These are phyloP conservation scores for Hyles vespertilio DNA, from an alignment of 1,140 invertebrate species.

Conservation along the genomic window DNA sequence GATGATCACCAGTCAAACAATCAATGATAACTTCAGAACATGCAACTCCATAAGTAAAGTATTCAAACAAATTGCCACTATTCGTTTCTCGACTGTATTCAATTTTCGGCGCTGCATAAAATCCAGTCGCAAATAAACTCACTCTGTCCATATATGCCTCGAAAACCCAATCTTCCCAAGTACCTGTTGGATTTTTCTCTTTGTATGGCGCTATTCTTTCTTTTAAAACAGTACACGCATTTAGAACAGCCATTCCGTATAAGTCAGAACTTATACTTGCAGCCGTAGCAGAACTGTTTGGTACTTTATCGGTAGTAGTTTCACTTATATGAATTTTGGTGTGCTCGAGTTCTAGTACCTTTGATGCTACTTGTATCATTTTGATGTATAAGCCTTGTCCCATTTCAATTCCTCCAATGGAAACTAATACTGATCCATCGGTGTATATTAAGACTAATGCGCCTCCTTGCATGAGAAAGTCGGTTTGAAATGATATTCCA, in stretches of 20 bases:
- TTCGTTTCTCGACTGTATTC: constrained; percentile 71
- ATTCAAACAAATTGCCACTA: constrained; percentile 69
- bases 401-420: constrained; percentile 83
- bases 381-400: constrained; percentile 84
- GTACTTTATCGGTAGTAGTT: constrained; percentile 81
- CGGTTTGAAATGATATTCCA: constrained; percentile 59
- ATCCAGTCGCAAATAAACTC: constrained; percentile 79
- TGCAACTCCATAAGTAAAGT: constrained; percentile 76
- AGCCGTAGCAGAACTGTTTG: constrained; percentile 82
- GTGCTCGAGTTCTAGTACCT: constrained; percentile 75
- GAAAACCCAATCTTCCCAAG: constrained; percentile 80
- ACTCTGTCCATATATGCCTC: constrained; percentile 78
- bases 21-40: constrained; percentile 78
- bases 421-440: constrained; percentile 78
- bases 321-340: constrained; percentile 80
- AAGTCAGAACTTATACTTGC: constrained; percentile 82
- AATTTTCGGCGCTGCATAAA: constrained; percentile 73
- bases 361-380: constrained; percentile 76
- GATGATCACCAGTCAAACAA: constrained; percentile 77
- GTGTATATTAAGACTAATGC: constrained; percentile 78
- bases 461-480: constrained; percentile 58
- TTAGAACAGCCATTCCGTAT: constrained; percentile 81
- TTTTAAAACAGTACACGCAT: constrained; percentile 78
- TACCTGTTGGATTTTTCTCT: constrained; percentile 72
- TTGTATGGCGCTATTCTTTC: constrained; percentile 77